Evolutionary conservation across 2,888 invertebrate species (phyloP).

Genomic region (Cotesia congregata): DNA sequence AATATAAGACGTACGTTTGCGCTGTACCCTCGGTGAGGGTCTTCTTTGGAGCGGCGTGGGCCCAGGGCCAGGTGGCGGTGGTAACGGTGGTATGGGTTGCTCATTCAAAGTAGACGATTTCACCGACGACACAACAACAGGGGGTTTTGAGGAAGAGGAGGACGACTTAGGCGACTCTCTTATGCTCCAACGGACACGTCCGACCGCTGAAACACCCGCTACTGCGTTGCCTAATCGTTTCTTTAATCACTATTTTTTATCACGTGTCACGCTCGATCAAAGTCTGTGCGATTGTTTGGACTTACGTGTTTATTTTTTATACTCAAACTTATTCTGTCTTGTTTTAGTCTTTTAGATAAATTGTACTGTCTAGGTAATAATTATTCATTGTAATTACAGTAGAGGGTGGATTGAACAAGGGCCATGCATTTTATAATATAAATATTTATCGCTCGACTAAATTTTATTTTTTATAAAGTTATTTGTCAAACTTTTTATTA

Average conservation of each 20-base stretch:
- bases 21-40: slow-evolving; percentile 60
- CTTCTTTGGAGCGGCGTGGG: slow-evolving; percentile 64
- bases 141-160: slow-evolving; percentile 53
- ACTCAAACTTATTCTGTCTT: slow-evolving; percentile 15
- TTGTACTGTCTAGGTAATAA: background rate
- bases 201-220: slow-evolving; percentile 67
- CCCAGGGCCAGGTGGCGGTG: slow-evolving; percentile 63
- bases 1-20: slow-evolving; percentile 62
- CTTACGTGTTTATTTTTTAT: slow-evolving; percentile 8
- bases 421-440: slow-evolving; percentile 60
- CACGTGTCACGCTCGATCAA: slow-evolving; percentile 36
- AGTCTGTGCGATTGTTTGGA: slow-evolving; percentile 14
- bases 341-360: background rate
- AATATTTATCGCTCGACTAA: slow-evolving; percentile 52
- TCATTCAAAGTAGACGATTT: slow-evolving; percentile 57
- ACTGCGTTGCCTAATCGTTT: slow-evolving; percentile 32
- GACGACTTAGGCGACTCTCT: slow-evolving; percentile 53
- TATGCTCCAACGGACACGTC: slow-evolving; percentile 65
- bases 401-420: slow-evolving; percentile 51
- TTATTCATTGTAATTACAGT: slow-evolving; percentile 40
- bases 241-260: slow-evolving; percentile 5
- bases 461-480: slow-evolving; percentile 13
- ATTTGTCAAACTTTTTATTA: background rate
- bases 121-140: slow-evolving; percentile 53
- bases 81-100: slow-evolving; percentile 61